Evolutionary conservation across 2,113 vertebrate species (phyloP).

Genomic region (Penelope pileata): DNA sequence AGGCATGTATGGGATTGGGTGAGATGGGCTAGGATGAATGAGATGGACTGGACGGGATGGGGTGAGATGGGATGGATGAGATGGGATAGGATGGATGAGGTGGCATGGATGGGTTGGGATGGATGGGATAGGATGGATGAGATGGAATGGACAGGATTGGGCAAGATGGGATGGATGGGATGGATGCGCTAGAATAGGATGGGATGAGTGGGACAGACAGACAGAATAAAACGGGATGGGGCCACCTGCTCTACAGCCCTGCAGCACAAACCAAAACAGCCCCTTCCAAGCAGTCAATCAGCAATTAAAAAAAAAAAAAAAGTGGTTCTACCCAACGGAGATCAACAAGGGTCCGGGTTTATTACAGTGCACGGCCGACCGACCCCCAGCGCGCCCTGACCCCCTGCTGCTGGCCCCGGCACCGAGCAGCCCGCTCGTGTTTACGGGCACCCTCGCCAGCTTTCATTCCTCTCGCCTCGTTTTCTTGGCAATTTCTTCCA

Average conservation of each 20-base stretch:
- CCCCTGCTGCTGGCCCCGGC: not conserved
- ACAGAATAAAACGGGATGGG: too few species aligned
- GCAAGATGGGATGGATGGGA: too few species aligned
- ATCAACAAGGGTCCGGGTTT: not conserved
- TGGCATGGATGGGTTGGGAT: not conserved
- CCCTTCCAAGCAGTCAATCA: not conserved
- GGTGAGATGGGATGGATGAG: too few species aligned
- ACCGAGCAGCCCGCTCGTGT: constrained; percentile 26
- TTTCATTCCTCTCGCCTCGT: constrained; percentile 40
- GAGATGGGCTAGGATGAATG: too few species aligned
- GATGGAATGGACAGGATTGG: too few species aligned
- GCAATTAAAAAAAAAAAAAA: too few species aligned
- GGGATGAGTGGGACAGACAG: too few species aligned
- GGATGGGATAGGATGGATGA: not conserved
- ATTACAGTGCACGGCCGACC: not conserved
- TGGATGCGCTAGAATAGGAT: not conserved
- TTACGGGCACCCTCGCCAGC: constrained; percentile 15
- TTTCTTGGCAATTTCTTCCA: constrained; percentile 56
- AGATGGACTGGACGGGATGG: not conserved
- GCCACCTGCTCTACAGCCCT: not conserved
- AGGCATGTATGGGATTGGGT: not conserved
- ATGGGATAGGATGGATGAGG: rapidly evolving
- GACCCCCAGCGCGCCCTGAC: not conserved
- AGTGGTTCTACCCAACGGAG: not conserved
- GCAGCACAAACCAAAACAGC: not conserved